A percentile compares a stretch with the other conserved stretches of the same genome.
Conservation (phyloP, 2,888 invertebrate species). For the Emmelina monodactyla region DNA sequence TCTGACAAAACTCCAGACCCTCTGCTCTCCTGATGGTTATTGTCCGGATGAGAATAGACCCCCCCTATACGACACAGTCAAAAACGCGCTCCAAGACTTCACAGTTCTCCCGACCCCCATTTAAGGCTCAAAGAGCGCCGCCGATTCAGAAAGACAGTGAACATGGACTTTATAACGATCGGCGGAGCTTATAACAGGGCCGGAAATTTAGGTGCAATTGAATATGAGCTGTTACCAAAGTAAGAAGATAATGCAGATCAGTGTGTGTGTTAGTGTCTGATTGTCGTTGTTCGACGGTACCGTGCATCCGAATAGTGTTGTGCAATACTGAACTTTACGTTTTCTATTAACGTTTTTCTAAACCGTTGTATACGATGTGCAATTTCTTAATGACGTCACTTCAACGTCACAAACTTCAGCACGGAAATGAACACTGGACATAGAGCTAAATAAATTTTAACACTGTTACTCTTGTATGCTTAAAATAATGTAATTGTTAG, state of each 20-base stretch:
- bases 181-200: slow-evolving; percentile 38
- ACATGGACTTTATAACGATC: slow-evolving; percentile 22
- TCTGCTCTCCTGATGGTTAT: slow-evolving; percentile 86
- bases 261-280: too few species aligned
- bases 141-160: slow-evolving; percentile 55
- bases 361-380: slow-evolving; percentile 64
- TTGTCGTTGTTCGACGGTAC: too few species aligned
- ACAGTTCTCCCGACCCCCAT: slow-evolving; percentile 89
- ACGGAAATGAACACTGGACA: slow-evolving; percentile 45
- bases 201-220: slow-evolving; percentile 1
- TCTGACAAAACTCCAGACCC: slow-evolving; percentile 88
- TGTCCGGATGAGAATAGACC: slow-evolving; percentile 84
- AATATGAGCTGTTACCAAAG: not conserved
- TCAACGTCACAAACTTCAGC: slow-evolving; percentile 42
- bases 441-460: slow-evolving; percentile 57
- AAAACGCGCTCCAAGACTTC: slow-evolving; percentile 91
- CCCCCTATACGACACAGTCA: slow-evolving; percentile 89
- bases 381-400: slow-evolving; percentile 51
- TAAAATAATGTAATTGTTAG: slow-evolving; percentile 55
- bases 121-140: slow-evolving; percentile 69
- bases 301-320: too few species aligned
- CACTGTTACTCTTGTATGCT: slow-evolving; percentile 61
- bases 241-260: too few species aligned
- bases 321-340: slow-evolving; percentile 1
- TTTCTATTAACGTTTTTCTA: slow-evolving; percentile 36